Percentiles rank a stretch among this genome's conserved stretches.
Evolutionary conservation across 2,113 vertebrate species (phyloP).

Genomic region (Cathartes aura): DNA sequence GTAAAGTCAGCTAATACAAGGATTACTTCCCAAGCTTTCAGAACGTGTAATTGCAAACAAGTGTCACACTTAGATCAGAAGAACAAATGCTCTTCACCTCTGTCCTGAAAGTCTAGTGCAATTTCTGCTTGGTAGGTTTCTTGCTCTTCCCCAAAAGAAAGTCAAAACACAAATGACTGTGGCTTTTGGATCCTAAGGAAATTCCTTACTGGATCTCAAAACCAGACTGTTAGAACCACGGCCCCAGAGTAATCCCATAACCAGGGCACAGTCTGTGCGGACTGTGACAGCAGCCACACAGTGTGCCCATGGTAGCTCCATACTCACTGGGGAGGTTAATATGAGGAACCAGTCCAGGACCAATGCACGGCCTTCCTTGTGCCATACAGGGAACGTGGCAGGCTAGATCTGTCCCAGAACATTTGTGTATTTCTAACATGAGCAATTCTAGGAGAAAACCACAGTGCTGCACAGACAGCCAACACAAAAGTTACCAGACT

Average conservation of each 20-base stretch:
- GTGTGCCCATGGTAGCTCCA: rapidly evolving
- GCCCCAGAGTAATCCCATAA: too few relatives aligned
- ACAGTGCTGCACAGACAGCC: neutral
- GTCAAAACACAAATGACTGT: neutral
- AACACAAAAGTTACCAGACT: rapidly evolving
- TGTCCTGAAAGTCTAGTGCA: neutral
- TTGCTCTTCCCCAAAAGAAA: neutral
- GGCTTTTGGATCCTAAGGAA: neutral
- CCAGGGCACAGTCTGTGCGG: neutral
- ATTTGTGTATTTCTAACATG: rapidly evolving
- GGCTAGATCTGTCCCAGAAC: neutral
- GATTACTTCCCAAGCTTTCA: neutral
- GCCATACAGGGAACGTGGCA: rapidly evolving
- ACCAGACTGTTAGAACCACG: neutral
- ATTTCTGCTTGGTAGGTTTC: neutral
- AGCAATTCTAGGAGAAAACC: neutral
- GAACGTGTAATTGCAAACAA: neutral
- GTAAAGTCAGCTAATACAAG: neutral
- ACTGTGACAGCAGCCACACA: neutral
- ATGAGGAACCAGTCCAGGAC: neutral
- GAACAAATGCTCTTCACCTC: neutral
- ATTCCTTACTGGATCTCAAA: neutral
- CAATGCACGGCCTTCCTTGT: neutral
- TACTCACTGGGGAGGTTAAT: neutral
- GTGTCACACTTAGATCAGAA: neutral